phyloP scores from a whole-genome alignment of 2,113 vertebrate genomes.

The Cyprinodon variegatus region DNA sequence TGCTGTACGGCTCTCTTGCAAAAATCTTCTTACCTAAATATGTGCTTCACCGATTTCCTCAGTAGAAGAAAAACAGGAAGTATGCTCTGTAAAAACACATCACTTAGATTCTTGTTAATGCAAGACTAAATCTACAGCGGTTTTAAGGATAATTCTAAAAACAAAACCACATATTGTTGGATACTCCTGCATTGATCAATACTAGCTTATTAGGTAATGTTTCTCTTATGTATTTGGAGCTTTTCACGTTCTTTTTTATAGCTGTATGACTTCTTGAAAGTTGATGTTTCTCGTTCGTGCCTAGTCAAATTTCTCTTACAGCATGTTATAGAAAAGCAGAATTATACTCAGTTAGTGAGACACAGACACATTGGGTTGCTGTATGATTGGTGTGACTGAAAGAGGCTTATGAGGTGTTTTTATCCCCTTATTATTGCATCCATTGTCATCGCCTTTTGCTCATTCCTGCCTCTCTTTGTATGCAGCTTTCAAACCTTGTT shows the following conservation, averaged over 20 bases:
- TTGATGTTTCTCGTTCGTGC: background rate
- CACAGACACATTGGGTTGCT: conserved; percentile 1
- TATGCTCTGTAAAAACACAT: background rate
- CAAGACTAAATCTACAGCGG: too few relatives aligned
- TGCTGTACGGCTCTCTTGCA: background rate
- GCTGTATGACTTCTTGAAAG: background rate
- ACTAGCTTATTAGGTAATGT: background rate
- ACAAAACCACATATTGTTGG: background rate
- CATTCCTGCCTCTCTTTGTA: conserved; percentile 10
- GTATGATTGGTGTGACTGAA: background rate
- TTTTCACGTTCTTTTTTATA: background rate
- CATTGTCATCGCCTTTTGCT: conserved; percentile 4
- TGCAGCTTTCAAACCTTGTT: conserved; percentile 30
- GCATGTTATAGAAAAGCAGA: background rate
- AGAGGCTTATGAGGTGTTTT: background rate
- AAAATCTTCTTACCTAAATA: background rate
- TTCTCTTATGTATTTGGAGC: background rate
- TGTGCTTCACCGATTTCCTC: background rate
- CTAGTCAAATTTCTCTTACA: background rate
- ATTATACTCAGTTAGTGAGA: background rate
- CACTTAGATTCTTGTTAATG: too few relatives aligned
- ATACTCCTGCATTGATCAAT: background rate
- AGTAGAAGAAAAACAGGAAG: background rate
- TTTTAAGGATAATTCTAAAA: background rate
- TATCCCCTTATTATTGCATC: conserved; percentile 17